A percentile compares a stretch with the other conserved stretches of the same genome.
These are phyloP conservation scores for Plutella xylostella DNA, from an alignment of 2,888 invertebrate genomes.

Conservation along the genomic window DNA sequence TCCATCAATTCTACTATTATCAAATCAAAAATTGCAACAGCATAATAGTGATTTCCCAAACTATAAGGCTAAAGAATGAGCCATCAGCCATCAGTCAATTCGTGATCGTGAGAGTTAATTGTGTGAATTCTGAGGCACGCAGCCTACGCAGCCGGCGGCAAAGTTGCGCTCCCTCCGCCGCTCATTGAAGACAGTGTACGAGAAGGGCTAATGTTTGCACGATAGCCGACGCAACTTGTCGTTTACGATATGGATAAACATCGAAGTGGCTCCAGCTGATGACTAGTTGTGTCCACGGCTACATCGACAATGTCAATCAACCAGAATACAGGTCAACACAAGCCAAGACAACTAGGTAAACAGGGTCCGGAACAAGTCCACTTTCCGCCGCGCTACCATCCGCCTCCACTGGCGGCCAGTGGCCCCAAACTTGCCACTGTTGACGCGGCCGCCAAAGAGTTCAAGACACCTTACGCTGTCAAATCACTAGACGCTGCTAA, in stretches of 20 bases:
- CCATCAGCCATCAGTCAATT: too few species aligned
- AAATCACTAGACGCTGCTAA: conserved; percentile 48
- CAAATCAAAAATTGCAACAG: neutral
- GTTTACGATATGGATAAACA: conserved; percentile 32
- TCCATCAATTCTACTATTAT: neutral
- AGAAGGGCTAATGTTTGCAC: conserved; percentile 1
- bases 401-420: conserved; percentile 76
- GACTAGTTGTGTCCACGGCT: neutral
- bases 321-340: conserved; percentile 59
- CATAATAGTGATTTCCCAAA: neutral
- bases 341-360: conserved; percentile 65
- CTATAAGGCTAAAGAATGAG: neutral
- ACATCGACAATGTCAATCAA: conserved; percentile 58
- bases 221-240: conserved; percentile 29
- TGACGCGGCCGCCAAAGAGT: conserved; percentile 58
- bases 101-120: conserved; percentile 29
- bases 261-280: conserved; percentile 17
- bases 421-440: conserved; percentile 74
- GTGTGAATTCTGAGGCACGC: conserved; percentile 64
- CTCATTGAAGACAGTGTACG: conserved; percentile 54
- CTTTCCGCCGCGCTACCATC: conserved; percentile 83
- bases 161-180: conserved; percentile 51
- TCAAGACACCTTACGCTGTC: conserved; percentile 49
- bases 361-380: conserved; percentile 65
- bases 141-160: conserved; percentile 63